Conservation (phyloP, 2,113 vertebrate species). For the Platichthys flesus region DNA sequence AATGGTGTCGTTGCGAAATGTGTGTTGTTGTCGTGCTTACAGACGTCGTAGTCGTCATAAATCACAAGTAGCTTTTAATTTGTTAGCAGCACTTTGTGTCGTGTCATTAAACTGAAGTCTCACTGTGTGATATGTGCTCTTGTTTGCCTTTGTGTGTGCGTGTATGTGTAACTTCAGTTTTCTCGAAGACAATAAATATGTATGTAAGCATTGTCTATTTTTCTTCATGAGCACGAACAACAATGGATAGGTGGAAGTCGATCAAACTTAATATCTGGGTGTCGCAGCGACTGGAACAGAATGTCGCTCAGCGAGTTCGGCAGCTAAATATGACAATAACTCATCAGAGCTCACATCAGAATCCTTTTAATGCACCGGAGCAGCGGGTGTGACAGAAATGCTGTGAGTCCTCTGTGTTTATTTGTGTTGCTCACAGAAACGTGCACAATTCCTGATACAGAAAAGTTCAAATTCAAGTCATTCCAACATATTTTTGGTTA, state of each 20-base stretch:
- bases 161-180: conserved; percentile 55
- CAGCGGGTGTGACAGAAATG: not conserved
- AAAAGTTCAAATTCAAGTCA: too few species aligned
- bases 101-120: conserved; percentile 24
- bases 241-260: not conserved
- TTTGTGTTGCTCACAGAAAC: not conserved
- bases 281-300: not conserved
- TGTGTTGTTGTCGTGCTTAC: conserved; percentile 11
- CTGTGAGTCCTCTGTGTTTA: not conserved
- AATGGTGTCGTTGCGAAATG: not conserved
- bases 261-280: not conserved
- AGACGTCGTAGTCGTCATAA: not conserved
- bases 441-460: too few species aligned
- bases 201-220: conserved; percentile 19
- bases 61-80: conserved; percentile 44
- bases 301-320: conserved; percentile 3
- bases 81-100: conserved; percentile 42
- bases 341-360: too few species aligned
- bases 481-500: too few species aligned
- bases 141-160: conserved; percentile 31
- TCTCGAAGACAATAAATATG: conserved; percentile 72
- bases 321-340: not conserved
- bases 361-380: too few species aligned
- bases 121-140: conserved; percentile 20
- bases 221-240: not conserved